Evolutionary conservation across 2,113 vertebrate genomes (phyloP).

Genomic region (Cranoglanis bouderius): DNA sequence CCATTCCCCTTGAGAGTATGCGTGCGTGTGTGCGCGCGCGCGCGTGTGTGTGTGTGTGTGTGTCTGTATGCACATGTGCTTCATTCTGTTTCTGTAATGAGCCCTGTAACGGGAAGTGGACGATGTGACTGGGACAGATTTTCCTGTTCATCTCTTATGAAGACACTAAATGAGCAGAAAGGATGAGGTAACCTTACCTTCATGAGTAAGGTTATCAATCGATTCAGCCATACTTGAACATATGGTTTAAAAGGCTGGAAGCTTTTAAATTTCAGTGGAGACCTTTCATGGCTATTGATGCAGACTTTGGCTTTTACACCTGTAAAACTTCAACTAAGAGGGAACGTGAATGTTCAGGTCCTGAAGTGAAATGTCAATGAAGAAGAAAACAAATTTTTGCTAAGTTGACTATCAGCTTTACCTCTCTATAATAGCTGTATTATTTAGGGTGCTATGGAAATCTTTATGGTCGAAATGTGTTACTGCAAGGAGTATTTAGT

Average conservation of each 20-base stretch:
- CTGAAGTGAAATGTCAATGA: not conserved
- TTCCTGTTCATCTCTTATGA: slow-evolving; percentile 26
- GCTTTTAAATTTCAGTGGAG: not conserved
- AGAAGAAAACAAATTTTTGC: not conserved
- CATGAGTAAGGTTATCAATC: not conserved
- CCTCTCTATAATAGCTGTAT: not conserved
- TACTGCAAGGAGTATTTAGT: not conserved
- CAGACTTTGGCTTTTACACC: not conserved
- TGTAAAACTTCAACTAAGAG: not conserved
- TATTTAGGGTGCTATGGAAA: not conserved
- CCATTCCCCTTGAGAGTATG: slow-evolving; percentile 47
- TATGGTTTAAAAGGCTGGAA: not conserved
- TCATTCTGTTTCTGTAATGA: slow-evolving; percentile 56
- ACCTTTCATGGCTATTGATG: not conserved
- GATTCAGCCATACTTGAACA: not conserved
- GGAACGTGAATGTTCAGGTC: not conserved
- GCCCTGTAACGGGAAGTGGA: slow-evolving; percentile 52
- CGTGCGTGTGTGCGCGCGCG: not conserved
- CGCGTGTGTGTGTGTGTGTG: not conserved
- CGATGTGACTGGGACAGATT: slow-evolving; percentile 45
- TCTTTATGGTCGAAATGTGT: not conserved
- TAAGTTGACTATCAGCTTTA: not conserved
- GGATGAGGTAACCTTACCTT: not conserved
- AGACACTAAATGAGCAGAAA: not conserved
- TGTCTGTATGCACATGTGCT: not conserved